These are phyloP conservation scores for Chaetodon trifascialis DNA, from an alignment of 2,113 vertebrate species.

Conservation along the genomic window DNA sequence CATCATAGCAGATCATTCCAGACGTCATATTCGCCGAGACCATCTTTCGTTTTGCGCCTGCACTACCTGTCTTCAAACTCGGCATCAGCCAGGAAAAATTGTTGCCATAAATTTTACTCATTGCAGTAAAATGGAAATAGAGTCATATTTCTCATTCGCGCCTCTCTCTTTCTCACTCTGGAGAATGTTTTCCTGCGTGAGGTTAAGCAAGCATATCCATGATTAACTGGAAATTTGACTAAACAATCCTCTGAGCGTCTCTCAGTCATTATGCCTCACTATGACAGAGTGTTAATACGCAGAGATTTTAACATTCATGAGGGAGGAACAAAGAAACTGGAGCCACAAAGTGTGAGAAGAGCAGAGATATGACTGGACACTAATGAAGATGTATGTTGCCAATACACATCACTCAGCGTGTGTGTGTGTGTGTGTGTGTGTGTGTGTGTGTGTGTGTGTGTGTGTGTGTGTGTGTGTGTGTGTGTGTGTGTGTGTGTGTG, in stretches of 20 bases:
- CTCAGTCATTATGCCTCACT: constrained; percentile 66
- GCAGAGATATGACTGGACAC: constrained; percentile 63
- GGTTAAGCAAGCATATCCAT: constrained; percentile 54
- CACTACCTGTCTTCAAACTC: constrained; percentile 43
- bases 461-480: constrained; percentile 26
- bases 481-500: constrained; percentile 19
- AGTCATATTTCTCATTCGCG: constrained; percentile 48
- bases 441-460: constrained; percentile 17
- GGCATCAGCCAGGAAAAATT: constrained; percentile 48
- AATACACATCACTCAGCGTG: constrained; percentile 49
- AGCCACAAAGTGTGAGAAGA: constrained; percentile 50
- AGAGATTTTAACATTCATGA: constrained; percentile 66
- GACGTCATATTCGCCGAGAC: constrained; percentile 22
- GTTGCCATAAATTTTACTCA: constrained; percentile 54
- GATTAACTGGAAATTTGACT: constrained; percentile 66
- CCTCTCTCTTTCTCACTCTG: constrained; percentile 1
- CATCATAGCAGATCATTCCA: constrained; percentile 7
- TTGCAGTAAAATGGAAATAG: constrained; percentile 62
- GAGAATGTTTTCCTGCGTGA: constrained; percentile 35
- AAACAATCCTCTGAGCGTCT: constrained; percentile 58
- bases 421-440: constrained; percentile 23
- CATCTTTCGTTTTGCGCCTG: constrained; percentile 12
- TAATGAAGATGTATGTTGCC: constrained; percentile 80
- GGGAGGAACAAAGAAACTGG: constrained; percentile 62
- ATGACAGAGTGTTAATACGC: constrained; percentile 68